Percentiles rank a stretch among this genome's conserved stretches.
These are phyloP conservation scores for Halcyon leucocephala DNA, from an alignment of 2,797 vertebrate genomes.

Conservation along the genomic window DNA sequence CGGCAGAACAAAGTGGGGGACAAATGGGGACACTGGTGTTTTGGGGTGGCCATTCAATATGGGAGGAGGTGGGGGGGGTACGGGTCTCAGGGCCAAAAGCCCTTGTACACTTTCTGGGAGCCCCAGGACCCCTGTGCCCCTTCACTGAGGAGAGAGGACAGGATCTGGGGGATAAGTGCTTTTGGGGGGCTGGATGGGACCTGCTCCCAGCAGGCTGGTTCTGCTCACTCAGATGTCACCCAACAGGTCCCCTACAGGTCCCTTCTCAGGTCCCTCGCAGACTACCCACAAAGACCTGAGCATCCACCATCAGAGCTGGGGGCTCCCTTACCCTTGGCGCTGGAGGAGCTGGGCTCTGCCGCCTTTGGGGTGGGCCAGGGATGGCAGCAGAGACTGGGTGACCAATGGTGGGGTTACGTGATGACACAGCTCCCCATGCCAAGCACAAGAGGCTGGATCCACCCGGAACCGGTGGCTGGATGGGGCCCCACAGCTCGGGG, in stretches of 20 bases:
- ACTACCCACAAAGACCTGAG: neutral
- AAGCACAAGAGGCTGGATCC: neutral
- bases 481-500: neutral
- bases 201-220: neutral
- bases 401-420: neutral
- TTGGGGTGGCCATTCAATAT: neutral
- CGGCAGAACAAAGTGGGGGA: conserved; percentile 33
- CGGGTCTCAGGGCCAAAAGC: neutral
- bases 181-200: neutral
- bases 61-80: neutral
- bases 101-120: neutral
- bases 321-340: neutral
- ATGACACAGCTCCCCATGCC: neutral
- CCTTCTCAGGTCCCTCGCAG: neutral
- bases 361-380: neutral
- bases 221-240: neutral
- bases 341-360: neutral
- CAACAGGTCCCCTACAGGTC: neutral
- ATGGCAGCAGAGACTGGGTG: neutral
- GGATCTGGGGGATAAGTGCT: neutral
- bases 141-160: neutral
- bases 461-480: rapidly evolving
- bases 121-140: neutral
- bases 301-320: neutral
- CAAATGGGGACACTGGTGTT: conserved; percentile 9